phyloP scores from a whole-genome alignment of 2,888 invertebrate genomes.

The Macrosoma leucophasiata region DNA sequence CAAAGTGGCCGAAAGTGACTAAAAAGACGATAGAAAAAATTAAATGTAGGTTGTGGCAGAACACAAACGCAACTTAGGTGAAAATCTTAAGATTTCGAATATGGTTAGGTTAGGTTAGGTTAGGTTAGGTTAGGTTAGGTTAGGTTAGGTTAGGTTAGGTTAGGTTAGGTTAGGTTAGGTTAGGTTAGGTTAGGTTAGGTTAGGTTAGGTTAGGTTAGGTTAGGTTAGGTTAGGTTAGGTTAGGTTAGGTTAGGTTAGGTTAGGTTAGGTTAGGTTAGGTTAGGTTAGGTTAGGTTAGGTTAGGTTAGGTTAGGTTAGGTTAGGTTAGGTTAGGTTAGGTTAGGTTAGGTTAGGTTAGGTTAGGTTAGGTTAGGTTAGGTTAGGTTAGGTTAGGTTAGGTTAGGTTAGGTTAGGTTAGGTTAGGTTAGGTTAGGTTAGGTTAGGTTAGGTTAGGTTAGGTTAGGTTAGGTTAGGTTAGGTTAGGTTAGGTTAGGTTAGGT shows the following conservation, averaged over 20 bases:
- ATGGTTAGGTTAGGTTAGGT: slow-evolving; percentile 11
- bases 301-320: slow-evolving; percentile 1
- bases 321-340: neutral
- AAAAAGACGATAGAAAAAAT: slow-evolving; percentile 14
- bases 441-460: slow-evolving; percentile 4
- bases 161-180: slow-evolving; percentile 23
- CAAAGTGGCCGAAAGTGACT: slow-evolving; percentile 18
- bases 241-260: slow-evolving; percentile 10
- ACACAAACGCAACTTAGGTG: no score
- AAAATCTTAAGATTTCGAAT: no score
- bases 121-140: slow-evolving; percentile 15
- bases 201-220: slow-evolving; percentile 17
- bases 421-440: slow-evolving; percentile 4
- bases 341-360: slow-evolving; percentile 14
- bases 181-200: slow-evolving; percentile 21
- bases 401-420: slow-evolving; percentile 8
- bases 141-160: slow-evolving; percentile 18
- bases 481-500: slow-evolving; percentile 4
- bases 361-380: slow-evolving; percentile 14
- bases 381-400: slow-evolving; percentile 11
- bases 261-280: slow-evolving; percentile 2
- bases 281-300: slow-evolving; percentile 2
- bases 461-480: slow-evolving; percentile 4
- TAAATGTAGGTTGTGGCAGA: slow-evolving; percentile 16
- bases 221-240: slow-evolving; percentile 16